Conservation (phyloP, 2,888 invertebrate genomes). For the Agrypnus murinus region DNA sequence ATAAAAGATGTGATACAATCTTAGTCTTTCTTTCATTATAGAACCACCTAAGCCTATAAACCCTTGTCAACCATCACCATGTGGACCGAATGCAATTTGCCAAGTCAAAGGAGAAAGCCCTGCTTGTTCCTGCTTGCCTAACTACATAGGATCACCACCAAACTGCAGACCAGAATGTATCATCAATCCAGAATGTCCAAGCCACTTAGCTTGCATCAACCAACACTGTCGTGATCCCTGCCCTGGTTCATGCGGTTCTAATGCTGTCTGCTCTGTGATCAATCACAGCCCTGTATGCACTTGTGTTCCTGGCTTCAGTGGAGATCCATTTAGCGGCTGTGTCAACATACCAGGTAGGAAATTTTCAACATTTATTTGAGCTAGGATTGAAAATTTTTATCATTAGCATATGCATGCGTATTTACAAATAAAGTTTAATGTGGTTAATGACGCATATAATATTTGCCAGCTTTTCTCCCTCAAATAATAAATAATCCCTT, state of each 20-base stretch:
- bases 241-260: conserved; percentile 74
- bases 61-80: conserved; percentile 85
- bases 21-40: conserved; percentile 1
- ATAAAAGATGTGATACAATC: neutral
- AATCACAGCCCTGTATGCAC: conserved; percentile 85
- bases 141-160: conserved; percentile 77
- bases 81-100: conserved; percentile 85
- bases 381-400: too few relatives aligned
- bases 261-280: conserved; percentile 72
- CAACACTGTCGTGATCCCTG: conserved; percentile 71
- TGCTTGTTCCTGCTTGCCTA: conserved; percentile 76
- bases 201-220: conserved; percentile 68
- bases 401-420: too few relatives aligned
- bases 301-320: conserved; percentile 73
- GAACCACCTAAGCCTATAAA: conserved; percentile 65
- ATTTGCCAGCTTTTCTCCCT: too few relatives aligned
- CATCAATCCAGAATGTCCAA: conserved; percentile 74
- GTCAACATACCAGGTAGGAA: conserved; percentile 73
- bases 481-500: too few relatives aligned
- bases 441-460: too few relatives aligned
- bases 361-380: too few relatives aligned
- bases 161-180: conserved; percentile 76
- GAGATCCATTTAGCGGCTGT: conserved; percentile 85
- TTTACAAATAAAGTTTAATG: too few relatives aligned
- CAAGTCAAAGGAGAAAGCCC: conserved; percentile 76